Base-by-base conservation (phyloP, 23 tunicate genomes). In the Trididemnum miniatum region DNA sequence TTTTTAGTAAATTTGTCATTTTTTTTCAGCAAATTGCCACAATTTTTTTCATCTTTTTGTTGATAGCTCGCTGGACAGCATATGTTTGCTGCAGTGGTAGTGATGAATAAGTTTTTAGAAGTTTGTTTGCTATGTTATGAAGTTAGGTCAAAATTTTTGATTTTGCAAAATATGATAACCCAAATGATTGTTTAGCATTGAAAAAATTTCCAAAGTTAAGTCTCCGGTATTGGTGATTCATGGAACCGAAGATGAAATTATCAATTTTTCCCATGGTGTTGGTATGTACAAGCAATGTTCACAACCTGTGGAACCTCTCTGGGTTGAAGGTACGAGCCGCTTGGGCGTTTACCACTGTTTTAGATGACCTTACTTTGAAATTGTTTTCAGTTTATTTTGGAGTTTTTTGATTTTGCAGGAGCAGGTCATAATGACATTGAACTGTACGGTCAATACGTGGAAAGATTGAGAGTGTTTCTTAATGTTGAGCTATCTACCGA, bases 351-450 rank as follows among this genome's bases (percentile, higher is more conserved):
- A 44, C 15, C 67, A 62, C 22, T 4, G 15, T 62, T 62, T 15
- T 62, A 4, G 67, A 4, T 62, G 26, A 62, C 54, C 54, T 44
- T 44, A n/a, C n/a, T n/a, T n/a, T n/a, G n/a, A n/a, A n/a, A n/a
- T n/a, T n/a, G n/a, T n/a, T n/a, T n/a, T n/a, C n/a, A n/a, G n/a
- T n/a, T n/a, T n/a, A n/a, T n/a, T n/a, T n/a, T n/a, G n/a, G n/a
- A n/a, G n/a, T 15, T 9, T 44, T 44, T 69, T 7, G 2, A 36
- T 51, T 1, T 92, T 83, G 1, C 84, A 95, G 99, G 95, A 25
- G 99, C 99, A 34, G 99, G 99, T 65, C 99, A 95, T 79, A 95
- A 95, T 72, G 99, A 95, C 78, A 95, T 95, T 30, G 99, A 95
- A 73, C 81, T 95, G 31, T 82, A 85, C 63, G 38, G 85, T 35